Evolutionary conservation across 2,797 vertebrate genomes (phyloP).

Genomic region (Falco naumanni): DNA sequence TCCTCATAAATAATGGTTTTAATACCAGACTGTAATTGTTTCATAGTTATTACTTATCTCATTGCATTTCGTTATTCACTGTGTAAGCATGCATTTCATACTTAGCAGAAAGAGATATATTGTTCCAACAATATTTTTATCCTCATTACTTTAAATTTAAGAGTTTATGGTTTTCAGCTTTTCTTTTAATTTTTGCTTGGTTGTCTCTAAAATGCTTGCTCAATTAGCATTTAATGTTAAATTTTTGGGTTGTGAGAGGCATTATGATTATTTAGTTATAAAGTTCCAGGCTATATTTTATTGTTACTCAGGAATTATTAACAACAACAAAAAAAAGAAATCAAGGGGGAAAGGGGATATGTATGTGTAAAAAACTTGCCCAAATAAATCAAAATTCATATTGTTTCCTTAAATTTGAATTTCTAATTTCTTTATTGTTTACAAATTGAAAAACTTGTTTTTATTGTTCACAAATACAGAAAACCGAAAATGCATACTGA

Average conservation of each 20-base stretch:
- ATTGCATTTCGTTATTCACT: not conserved
- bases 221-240: not conserved
- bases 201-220: not conserved
- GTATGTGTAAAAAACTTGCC: not conserved
- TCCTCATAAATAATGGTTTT: not conserved
- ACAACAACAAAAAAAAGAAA: too few species aligned
- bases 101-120: not conserved
- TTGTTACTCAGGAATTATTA: not conserved
- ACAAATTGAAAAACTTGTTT: not conserved
- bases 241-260: not conserved
- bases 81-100: not conserved
- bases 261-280: not conserved
- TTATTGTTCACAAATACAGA: not conserved
- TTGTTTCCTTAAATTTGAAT: not conserved
- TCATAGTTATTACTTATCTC: not conserved
- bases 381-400: not conserved
- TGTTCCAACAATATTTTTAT: not conserved
- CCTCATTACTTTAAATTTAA: not conserved
- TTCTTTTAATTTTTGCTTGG: not conserved
- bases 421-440: not conserved
- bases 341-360: not conserved
- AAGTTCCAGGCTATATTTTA: not conserved
- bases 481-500: not conserved
- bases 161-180: not conserved
- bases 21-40: not conserved